These are phyloP conservation scores for Drosophila putrida DNA, from an alignment of 2,888 invertebrate species.

Conservation along the genomic window DNA sequence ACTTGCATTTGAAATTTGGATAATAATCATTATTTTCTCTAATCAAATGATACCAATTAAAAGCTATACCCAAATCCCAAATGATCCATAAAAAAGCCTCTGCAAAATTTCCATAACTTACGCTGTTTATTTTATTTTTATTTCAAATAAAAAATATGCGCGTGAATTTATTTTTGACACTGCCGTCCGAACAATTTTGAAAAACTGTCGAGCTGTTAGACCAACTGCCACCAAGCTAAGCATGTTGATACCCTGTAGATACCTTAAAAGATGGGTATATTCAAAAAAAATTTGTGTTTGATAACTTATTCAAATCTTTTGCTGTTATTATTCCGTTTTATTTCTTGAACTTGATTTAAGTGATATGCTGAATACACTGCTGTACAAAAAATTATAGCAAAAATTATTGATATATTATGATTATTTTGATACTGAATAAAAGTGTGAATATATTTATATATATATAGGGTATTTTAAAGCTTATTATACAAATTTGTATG, in stretches of 20 bases:
- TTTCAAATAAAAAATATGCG: conserved; percentile 30
- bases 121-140: conserved; percentile 30
- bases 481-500: no score
- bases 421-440: no score
- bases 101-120: conserved; percentile 68
- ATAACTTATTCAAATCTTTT: no score
- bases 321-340: no score
- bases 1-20: neutral
- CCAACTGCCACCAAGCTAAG: conserved; percentile 27
- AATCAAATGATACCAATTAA: conserved; percentile 61
- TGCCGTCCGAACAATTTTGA: conserved; percentile 63
- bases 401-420: no score
- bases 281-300: no score
- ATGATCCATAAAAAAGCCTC: conserved; percentile 62
- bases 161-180: conserved; percentile 64
- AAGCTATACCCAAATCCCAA: conserved; percentile 65
- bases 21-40: conserved; percentile 15
- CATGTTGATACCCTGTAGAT: conserved; percentile 21
- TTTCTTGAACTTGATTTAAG: no score
- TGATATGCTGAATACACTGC: no score
- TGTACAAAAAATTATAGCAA: no score
- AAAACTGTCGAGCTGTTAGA: conserved; percentile 68
- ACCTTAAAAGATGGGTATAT: no score
- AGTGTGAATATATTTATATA: no score
- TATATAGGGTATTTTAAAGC: no score